Base-by-base conservation (phyloP, 2,888 invertebrate species). In the Archips crataeganus region DNA sequence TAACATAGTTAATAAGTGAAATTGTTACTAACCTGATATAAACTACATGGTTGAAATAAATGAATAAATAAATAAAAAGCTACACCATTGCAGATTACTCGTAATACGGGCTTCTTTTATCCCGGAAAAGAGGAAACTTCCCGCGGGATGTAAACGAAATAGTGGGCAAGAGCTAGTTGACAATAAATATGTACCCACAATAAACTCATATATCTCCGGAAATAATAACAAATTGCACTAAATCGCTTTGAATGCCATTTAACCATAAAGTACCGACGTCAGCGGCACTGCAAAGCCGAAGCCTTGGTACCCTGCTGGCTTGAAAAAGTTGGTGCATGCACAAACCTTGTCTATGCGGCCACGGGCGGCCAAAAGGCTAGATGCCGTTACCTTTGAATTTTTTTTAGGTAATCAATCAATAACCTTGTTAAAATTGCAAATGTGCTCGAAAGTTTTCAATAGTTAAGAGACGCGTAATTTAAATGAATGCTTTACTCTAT, bases 211-310 rank as follows among this genome's bases (percentile, higher is more conserved):
- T 66, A 54, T 62, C 66, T 36, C 66, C 61, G 60, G 71, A 71
- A 60, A 69, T 69, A 73, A 73, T 45, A 63, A 64, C 68, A 64
- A 73, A 68, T 73, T 73, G 68, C 57, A 68, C 67, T 54, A 68
- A 62, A 73, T 23, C 63, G 62, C 47, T 62, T 32, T 67, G 45
- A 63, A 73, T 69, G 42, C 63, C 32, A 3, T 57, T 57, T 32
- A 32, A 10, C 57, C 57, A 57, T 57, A 11, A 32, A 10, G 11
- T 11, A 57, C n/a, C 34, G 47, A 51, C 36, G 39, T 54, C 59
- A 57, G 68, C 73, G 73, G 73, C 59, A 59, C 45, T 49, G n/a
- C 15, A 36, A 47, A 32, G 57, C 11, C 60, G 66, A 73, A 73
- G 68, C 59, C 23, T 39, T 57, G 51, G 66, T 60, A 57, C 6